Conservation (phyloP, 2,888 invertebrate species). For the Leptinotarsa tumamoca region DNA sequence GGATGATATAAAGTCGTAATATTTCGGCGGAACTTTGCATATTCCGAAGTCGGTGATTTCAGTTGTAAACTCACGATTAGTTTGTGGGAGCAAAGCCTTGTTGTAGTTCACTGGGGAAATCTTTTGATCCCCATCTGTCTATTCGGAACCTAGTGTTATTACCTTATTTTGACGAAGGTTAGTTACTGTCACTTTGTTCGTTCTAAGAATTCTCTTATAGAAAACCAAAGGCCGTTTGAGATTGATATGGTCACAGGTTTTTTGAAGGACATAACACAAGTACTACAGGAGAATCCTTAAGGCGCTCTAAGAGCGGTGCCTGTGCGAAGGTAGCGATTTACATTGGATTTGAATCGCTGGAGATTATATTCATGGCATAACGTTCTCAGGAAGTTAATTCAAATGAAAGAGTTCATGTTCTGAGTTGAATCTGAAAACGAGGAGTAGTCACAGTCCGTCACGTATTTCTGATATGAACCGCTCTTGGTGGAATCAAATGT, state of each 20-base stretch:
- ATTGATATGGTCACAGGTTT: background rate
- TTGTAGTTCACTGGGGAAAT: slow-evolving; percentile 61
- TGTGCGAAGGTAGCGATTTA: no score
- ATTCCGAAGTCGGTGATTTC: slow-evolving; percentile 54
- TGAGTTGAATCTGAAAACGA: no score
- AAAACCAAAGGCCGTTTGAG: background rate
- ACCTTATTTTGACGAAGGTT: slow-evolving; percentile 54
- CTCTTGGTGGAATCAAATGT: no score
- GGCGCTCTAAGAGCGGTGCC: no score
- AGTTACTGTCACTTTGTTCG: slow-evolving; percentile 51
- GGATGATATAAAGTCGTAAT: slow-evolving; percentile 51
- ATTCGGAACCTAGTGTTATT: slow-evolving; percentile 53
- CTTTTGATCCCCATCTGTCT: slow-evolving; percentile 56
- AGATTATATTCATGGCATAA: no score
- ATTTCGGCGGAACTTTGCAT: slow-evolving; percentile 52
- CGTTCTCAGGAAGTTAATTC: no score
- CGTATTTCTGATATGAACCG: no score
- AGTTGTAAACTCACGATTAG: slow-evolving; percentile 61
- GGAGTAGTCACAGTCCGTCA: no score
- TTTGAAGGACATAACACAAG: no score
- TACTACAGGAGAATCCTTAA: no score
- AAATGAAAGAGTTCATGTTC: no score
- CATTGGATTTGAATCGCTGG: no score
- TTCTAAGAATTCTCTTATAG: background rate
- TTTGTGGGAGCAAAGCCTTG: slow-evolving; percentile 48